Conservation (phyloP, 1,140 invertebrate genomes). For the Drosophila persimilis region DNA sequence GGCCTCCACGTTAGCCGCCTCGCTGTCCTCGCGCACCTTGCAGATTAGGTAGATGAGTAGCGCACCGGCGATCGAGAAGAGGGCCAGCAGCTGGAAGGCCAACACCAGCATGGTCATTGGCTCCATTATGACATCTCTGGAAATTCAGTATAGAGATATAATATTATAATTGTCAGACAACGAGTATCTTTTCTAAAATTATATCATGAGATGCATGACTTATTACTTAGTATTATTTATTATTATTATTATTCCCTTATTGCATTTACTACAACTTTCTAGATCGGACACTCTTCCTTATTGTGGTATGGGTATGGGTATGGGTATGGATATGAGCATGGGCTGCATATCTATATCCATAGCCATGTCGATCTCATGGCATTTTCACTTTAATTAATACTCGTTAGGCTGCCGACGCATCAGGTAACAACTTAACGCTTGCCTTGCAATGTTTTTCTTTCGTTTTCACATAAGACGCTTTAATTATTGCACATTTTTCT, state of each 20-base stretch:
- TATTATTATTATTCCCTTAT: too few relatives aligned
- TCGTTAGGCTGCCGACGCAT: conserved; percentile 51
- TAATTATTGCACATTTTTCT: conserved; percentile 59
- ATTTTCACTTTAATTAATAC: conserved; percentile 56
- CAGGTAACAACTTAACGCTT: conserved; percentile 48
- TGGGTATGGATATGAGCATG: conserved; percentile 4
- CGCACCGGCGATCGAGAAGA: conserved; percentile 91
- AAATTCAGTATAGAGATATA: conserved; percentile 29
- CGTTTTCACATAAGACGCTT: conserved; percentile 26
- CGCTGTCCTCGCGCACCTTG: conserved; percentile 86
- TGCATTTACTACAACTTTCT: too few relatives aligned
- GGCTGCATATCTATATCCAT: conserved; percentile 8
- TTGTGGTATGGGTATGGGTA: too few relatives aligned
- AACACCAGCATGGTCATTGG: conserved; percentile 89
- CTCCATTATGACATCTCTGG: conserved; percentile 86
- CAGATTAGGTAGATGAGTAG: conserved; percentile 89
- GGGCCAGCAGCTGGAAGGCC: conserved; percentile 89
- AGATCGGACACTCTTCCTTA: too few relatives aligned
- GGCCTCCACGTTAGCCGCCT: conserved; percentile 64
- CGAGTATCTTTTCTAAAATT: not conserved
- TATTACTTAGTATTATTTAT: too few relatives aligned
- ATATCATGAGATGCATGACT: too few relatives aligned
- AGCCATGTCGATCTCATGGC: conserved; percentile 44
- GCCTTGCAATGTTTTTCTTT: conserved; percentile 31
- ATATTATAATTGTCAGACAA: not conserved